Percentiles rank a stretch among this genome's conserved stretches.
These are phyloP conservation scores for Strongylocentrotus purpuratus DNA, from an alignment of 35 echinoderm and acorn worm species.

Conservation along the genomic window DNA sequence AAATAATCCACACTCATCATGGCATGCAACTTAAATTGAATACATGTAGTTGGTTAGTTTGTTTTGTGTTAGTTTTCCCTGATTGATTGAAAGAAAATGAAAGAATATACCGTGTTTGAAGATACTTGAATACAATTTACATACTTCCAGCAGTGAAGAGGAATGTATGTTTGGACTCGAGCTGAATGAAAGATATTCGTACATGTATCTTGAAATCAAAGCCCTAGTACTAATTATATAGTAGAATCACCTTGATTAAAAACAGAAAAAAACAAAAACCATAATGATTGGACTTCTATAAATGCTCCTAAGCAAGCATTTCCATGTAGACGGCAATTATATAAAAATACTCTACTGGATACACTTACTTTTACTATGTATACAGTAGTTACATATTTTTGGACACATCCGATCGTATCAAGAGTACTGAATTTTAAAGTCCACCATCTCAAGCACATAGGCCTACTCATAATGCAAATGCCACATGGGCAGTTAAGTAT, in stretches of 20 bases:
- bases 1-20: background rate
- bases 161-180: background rate
- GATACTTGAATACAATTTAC: background rate
- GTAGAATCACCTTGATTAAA: background rate
- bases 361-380: too few relatives aligned
- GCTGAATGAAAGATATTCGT: background rate
- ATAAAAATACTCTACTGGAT: too few relatives aligned
- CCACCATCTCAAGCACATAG: too few relatives aligned
- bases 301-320: too few relatives aligned
- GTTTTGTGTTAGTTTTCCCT: background rate
- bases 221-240: background rate
- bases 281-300: too few relatives aligned
- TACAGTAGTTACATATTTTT: too few relatives aligned
- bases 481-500: too few relatives aligned
- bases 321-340: too few relatives aligned
- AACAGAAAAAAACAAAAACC: too few relatives aligned
- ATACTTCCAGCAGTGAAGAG: background rate
- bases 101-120: background rate
- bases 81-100: background rate
- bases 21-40: background rate
- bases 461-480: too few relatives aligned
- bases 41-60: background rate
- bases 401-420: too few relatives aligned
- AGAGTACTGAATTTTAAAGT: too few relatives aligned
- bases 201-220: background rate